Base-by-base conservation (phyloP, 2,888 invertebrate genomes). In the Creontiades dilutus region DNA sequence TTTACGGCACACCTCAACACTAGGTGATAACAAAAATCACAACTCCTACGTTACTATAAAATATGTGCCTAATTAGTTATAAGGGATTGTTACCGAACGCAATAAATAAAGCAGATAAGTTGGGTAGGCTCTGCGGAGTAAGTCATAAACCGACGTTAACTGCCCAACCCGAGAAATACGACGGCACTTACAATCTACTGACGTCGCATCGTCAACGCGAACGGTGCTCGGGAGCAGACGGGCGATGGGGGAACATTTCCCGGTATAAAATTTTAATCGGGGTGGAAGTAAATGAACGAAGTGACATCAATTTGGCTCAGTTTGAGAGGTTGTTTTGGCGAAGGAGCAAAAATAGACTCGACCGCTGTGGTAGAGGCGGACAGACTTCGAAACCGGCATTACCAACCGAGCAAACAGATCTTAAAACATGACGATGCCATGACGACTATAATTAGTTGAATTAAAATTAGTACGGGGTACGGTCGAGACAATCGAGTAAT, bases 321-420 rank as follows among this genome's bases (percentile, higher is more conserved):
- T 37, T 19, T 37, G 52, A 82, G 23, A 48, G 47, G 82, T 82
- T 82, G 82, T 82, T 82, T 82, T 82, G 82, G 82, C 82, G 82
- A 82, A 0, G n/a, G 82, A 23, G 5, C 28, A 16, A 52, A 82
- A 82, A 52, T 82, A 82, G 52, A 23, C 55, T 4, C 82, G 27
- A 23, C 46, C 9, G 81, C 46, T 27, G 48, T 27, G 76, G 76
- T 16, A 27, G 37, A 28, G 76, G 76, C 23, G 14, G 1, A 16
- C 16, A 16, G 27, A 12, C 16, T n/a, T 5, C 0, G 19, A n/a
- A n/a, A 57, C 14, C 57, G 19, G n/a, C 5, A n/a, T 57, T 57
- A n/a, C 16, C 57, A 57, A 57, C 57, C 57, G n/a, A 57, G 19
- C 57, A 57, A 1, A 16, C n/a, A 57, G 0, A 37, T 37, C 37